A percentile compares a stretch with the other conserved stretches of the same genome.
Evolutionary conservation across 2,797 vertebrate genomes (phyloP).

Genomic region (Margarornis squamiger): DNA sequence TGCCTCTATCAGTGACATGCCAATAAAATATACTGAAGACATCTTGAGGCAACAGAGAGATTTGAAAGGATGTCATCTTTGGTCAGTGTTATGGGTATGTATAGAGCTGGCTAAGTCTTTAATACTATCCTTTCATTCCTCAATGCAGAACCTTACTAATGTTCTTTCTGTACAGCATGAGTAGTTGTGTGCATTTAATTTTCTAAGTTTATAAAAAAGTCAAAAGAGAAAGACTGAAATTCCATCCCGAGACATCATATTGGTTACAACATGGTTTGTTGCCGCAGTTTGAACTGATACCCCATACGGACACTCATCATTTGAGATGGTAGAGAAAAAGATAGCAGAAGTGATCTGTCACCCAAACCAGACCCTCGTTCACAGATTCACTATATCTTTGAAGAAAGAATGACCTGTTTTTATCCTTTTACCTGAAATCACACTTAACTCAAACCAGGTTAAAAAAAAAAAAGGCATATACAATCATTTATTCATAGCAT

Average conservation of each 20-base stretch:
- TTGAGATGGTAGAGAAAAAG: slow-evolving; percentile 60
- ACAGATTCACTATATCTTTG: background rate
- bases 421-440: background rate
- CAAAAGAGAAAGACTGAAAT: slow-evolving; percentile 57
- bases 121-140: background rate
- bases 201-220: slow-evolving; percentile 47
- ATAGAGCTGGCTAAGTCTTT: background rate
- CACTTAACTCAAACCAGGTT: background rate
- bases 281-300: background rate
- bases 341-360: slow-evolving; percentile 49
- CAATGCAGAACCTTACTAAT: background rate
- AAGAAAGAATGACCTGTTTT: background rate
- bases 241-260: slow-evolving; percentile 46
- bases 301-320: background rate
- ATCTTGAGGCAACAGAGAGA: background rate
- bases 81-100: background rate
- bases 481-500: background rate
- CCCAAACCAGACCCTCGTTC: background rate
- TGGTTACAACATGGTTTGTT: slow-evolving; percentile 20
- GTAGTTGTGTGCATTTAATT: background rate
- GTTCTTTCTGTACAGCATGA: background rate
- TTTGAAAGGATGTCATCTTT: background rate
- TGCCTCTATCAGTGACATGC: background rate
- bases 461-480: background rate
- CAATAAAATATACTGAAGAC: background rate